Evolutionary conservation across 1,140 invertebrate species (phyloP), one percentile per base, ranked within the genome.

Genomic region (Teleopsis dalmanni): DNA sequence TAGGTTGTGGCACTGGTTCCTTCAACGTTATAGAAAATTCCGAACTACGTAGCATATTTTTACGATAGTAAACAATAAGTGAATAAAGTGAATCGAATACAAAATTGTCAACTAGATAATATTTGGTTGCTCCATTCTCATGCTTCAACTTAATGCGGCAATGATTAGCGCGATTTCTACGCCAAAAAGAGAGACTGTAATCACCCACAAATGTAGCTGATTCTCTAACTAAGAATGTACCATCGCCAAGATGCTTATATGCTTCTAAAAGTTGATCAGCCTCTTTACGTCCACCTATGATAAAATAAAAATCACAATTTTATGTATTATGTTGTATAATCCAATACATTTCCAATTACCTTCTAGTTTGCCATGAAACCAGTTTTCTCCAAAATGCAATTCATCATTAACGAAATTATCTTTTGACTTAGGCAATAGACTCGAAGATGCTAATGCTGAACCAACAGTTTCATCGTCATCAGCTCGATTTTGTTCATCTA

Each of bases 161-260:
- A 70, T 98, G 95, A 72, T 95, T 92, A 0, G 90, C 87, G 64
- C 85, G 84, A 16, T 84, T 86, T 62, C 90, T 82, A 10, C 91
- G 77, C 89, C 88, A 95, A 73, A 98, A 97, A 0, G 92, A 96
- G 3, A 98, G 71, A 47, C 91, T 92, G 67, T 95, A 96, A 73
- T 97, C 93, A 0, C 94, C 94, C 16, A 95, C 88, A 74, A 96
- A 98, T 0, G 93, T 97, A 23, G 95, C 91, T 69, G 92, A 95
- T 55, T 94, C 87, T 49, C 94, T 74, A 0, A 98, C 94, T 13
- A 98, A 76, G 72, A 98, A 98, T 3, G 91, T 95, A 1, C 94
- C 95, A 70, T 97, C 91, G 2, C 93, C 93, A 13, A 96, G 76
- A 70, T 91, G 76, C 1, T 88, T 82, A 70, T 95, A 91, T 10